Evolutionary conservation across 2,113 vertebrate species (phyloP).

Genomic region (Solea solea): DNA sequence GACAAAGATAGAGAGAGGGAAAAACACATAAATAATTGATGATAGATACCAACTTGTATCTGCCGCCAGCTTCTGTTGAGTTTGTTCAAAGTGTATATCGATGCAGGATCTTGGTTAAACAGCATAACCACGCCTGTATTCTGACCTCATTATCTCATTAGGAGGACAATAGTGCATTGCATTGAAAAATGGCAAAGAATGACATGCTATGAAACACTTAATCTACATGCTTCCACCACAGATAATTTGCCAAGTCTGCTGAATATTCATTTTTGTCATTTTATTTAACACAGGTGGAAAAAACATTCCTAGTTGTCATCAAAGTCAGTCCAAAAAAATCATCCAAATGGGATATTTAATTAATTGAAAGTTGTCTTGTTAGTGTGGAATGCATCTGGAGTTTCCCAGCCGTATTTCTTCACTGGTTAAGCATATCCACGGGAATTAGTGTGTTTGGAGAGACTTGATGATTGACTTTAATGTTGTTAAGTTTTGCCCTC

Average conservation of each 20-base stretch:
- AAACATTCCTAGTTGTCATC: constrained; percentile 33
- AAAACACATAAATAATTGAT: constrained; percentile 76
- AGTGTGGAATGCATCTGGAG: constrained; percentile 8
- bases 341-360: constrained; percentile 50
- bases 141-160: constrained; percentile 72
- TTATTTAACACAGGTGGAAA: constrained; percentile 32
- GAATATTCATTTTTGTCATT: constrained; percentile 59
- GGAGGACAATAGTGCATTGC: constrained; percentile 44
- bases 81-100: constrained; percentile 65
- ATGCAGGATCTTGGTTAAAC: constrained; percentile 45
- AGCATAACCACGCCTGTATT: constrained; percentile 25
- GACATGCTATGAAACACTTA: constrained; percentile 46
- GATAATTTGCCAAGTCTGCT: constrained; percentile 60
- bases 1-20: constrained; percentile 58
- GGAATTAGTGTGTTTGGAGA: constrained; percentile 33
- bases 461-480: constrained; percentile 67
- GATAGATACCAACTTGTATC: constrained; percentile 71
- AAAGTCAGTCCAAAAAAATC: constrained; percentile 13
- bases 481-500: constrained; percentile 40
- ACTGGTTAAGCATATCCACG: constrained; percentile 17
- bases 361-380: constrained; percentile 41
- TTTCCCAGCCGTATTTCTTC: constrained; percentile 32
- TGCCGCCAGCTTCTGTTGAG: constrained; percentile 62
- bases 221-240: constrained; percentile 33
- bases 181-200: constrained; percentile 39